A percentile compares a stretch with the other conserved stretches of the same genome.
These are phyloP conservation scores for Scomberomorus guttatus DNA, from an alignment of 2,797 vertebrate genomes.

Conservation along the genomic window DNA sequence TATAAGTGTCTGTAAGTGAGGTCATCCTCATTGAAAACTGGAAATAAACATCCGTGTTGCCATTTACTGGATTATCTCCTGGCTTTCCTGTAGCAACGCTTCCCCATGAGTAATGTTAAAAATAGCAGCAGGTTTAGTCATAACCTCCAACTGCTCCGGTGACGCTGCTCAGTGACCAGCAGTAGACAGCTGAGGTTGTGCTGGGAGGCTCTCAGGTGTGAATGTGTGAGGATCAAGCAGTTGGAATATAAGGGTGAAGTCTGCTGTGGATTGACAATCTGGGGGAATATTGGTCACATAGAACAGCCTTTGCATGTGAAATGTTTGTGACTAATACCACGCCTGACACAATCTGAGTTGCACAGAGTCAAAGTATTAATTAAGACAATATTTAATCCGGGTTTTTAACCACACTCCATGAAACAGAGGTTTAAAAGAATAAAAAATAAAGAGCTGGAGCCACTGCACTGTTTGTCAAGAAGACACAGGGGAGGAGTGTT, in stretches of 20 bases:
- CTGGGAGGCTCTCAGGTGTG: constrained; percentile 14
- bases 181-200: constrained; percentile 14
- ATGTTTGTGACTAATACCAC: not conserved
- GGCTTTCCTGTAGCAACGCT: constrained; percentile 23
- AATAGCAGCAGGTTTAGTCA: constrained; percentile 51
- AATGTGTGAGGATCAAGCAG: not conserved
- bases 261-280: not conserved
- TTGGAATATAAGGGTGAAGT: not conserved
- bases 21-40: not conserved
- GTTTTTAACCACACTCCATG: not conserved
- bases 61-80: not conserved
- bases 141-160: constrained; percentile 24
- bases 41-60: constrained; percentile 9
- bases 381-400: not conserved
- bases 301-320: not conserved
- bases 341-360: not conserved
- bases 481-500: constrained; percentile 1
- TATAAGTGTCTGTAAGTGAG: not conserved
- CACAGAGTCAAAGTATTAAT: not conserved
- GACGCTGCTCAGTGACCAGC: constrained; percentile 22
- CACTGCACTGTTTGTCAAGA: constrained; percentile 8
- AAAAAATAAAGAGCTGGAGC: not conserved
- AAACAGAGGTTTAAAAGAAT: not conserved
- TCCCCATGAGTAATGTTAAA: constrained; percentile 18
- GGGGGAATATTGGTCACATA: not conserved